Evolutionary conservation across 1,140 invertebrate species (phyloP).

Genomic region (Platyscapa corneri): DNA sequence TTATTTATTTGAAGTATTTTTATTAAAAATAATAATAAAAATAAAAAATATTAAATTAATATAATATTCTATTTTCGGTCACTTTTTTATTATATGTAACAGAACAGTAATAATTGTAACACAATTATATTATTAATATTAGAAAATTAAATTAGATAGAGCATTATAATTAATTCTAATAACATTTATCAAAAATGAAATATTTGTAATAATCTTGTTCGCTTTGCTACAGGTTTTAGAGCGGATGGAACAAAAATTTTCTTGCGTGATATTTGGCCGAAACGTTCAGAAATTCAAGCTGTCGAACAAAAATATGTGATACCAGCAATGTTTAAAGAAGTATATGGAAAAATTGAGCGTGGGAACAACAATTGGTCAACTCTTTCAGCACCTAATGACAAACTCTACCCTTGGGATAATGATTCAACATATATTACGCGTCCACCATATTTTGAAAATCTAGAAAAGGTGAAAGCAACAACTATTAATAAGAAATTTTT

Average conservation of each 20-base stretch:
- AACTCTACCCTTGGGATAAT: conserved; percentile 94
- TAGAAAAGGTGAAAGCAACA: conserved; percentile 78
- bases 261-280: conserved; percentile 96
- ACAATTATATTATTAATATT: too few species aligned
- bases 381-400: conserved; percentile 85
- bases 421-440: conserved; percentile 96
- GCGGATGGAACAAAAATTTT: conserved; percentile 85
- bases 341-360: conserved; percentile 89
- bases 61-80: too few species aligned
- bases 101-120: too few species aligned
- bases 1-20: background rate
- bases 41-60: background rate
- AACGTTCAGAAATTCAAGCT: conserved; percentile 89
- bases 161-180: too few species aligned
- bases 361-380: conserved; percentile 92
- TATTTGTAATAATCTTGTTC: too few species aligned
- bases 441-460: conserved; percentile 96
- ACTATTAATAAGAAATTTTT: background rate
- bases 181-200: too few species aligned
- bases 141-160: too few species aligned
- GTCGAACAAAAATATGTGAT: conserved; percentile 94
- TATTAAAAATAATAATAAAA: background rate
- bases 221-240: conserved; percentile 57
- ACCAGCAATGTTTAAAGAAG: conserved; percentile 97
- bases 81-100: too few species aligned